Conservation (phyloP, 1,140 invertebrate species). For the Ostrea edulis region DNA sequence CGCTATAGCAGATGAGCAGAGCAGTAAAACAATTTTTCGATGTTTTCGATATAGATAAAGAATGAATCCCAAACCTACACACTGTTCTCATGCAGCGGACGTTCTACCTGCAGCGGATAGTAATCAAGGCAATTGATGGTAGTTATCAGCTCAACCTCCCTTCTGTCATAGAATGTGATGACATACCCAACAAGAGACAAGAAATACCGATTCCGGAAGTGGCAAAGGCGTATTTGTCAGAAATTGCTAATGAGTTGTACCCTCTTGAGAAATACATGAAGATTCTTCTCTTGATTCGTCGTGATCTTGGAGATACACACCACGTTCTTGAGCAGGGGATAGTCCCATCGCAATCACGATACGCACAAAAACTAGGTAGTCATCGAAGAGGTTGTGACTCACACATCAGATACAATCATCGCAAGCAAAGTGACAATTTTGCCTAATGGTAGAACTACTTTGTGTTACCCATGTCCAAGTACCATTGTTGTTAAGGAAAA, state of each 20-base stretch:
- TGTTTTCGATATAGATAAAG: constrained; percentile 42
- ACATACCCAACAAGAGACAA: constrained; percentile 25
- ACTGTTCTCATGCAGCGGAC: not conserved
- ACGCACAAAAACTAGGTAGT: constrained; percentile 41
- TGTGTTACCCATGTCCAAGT: no score
- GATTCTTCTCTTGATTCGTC: constrained; percentile 41
- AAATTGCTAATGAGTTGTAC: not conserved
- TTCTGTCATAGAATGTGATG: not conserved
- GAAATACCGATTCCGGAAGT: constrained; percentile 50
- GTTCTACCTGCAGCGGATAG: not conserved
- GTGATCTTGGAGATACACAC: constrained; percentile 46
- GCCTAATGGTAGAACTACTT: constrained; percentile 21
- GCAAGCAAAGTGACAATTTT: constrained; percentile 38
- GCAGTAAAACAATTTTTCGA: not conserved
- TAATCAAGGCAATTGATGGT: not conserved
- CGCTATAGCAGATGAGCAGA: not conserved
- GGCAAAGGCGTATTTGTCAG: not conserved
- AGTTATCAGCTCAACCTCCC: not conserved
- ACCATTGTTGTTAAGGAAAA: constrained; percentile 65
- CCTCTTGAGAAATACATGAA: not conserved
- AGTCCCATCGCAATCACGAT: constrained; percentile 46
- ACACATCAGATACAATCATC: not conserved
- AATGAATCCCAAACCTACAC: not conserved
- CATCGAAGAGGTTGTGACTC: constrained; percentile 26
- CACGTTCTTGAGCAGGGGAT: constrained; percentile 48